Percentiles rank a stretch among this genome's conserved stretches.
Evolutionary conservation across 1,140 invertebrate genomes (phyloP).

Genomic region (Penaeus chinensis): DNA sequence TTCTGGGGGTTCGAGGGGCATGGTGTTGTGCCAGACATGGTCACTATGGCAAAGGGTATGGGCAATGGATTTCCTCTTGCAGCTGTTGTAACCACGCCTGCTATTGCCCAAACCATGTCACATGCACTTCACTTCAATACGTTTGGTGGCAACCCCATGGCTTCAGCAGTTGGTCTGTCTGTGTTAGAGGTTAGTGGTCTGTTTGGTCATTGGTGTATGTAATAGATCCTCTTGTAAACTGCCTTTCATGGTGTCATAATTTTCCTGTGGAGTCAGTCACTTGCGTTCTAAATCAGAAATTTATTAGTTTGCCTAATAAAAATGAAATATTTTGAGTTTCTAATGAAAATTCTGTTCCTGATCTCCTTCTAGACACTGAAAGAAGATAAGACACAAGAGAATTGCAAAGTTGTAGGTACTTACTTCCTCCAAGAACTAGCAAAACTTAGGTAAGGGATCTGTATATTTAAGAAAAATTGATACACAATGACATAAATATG

Average conservation of each 20-base stretch:
- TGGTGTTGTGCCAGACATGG: slow-evolving; percentile 90
- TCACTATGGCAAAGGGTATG: slow-evolving; percentile 89
- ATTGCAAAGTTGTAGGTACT: slow-evolving; percentile 81
- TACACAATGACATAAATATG: no score
- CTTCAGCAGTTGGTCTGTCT: slow-evolving; percentile 85
- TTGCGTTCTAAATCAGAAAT: not conserved
- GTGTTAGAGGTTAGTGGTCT: slow-evolving; percentile 82
- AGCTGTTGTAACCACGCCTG: slow-evolving; percentile 89
- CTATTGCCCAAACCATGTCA: slow-evolving; percentile 81
- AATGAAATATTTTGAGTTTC: not conserved
- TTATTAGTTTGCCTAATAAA: not conserved
- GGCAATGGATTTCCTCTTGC: slow-evolving; percentile 95
- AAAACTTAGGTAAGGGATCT: slow-evolving; percentile 75
- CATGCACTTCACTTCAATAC: slow-evolving; percentile 93
- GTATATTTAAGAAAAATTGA: not conserved
- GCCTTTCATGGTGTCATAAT: not conserved
- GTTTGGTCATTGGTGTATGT: no score
- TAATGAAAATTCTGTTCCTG: not conserved
- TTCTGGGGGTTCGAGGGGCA: slow-evolving; percentile 96
- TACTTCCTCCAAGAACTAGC: slow-evolving; percentile 83
- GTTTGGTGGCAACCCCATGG: slow-evolving; percentile 93
- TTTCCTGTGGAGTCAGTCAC: not conserved
- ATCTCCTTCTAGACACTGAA: slow-evolving; percentile 82
- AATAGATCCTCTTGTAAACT: not conserved
- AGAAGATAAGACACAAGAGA: slow-evolving; percentile 87